Base-by-base conservation (phyloP, 2,797 vertebrate species). In the Euthynnus affinis region DNA sequence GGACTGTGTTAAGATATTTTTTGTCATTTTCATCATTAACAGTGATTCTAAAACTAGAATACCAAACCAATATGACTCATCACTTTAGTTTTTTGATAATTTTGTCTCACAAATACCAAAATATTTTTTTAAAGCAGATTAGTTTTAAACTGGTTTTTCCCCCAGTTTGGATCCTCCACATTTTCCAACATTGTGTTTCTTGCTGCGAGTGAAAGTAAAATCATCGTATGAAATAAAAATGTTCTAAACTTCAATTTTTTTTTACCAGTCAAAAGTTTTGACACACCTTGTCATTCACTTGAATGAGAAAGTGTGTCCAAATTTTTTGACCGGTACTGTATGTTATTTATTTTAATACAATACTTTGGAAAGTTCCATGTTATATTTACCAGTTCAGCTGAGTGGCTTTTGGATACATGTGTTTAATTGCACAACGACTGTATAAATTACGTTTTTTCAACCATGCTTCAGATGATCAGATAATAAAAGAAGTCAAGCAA, bases 401-500 rank as follows among this genome's bases (percentile, higher is more conserved):
- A 42, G 42, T 34, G n/a, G 34, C 15, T 74, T 15, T 66, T 65
- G n/a, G 44, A 53, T 20, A 56, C 9, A 32, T 40, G n/a, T n/a
- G 59, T 42, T 42, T 22, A n/a, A 61, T 44, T 32, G 18, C 56
- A 82, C 22, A 56, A 25, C 1, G 71, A 76, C 66, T 76, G 58
- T 69, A 23, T 12, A 32, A 29, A 34, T 27, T 63, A 23, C 59
- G 49, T 80, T 71, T 76, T 56, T 65, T 23, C 44, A 48, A 61
- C 62, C 27, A 20, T 66, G 37, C 55, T 48, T 42, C 40, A 25
- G 34, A 70, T 29, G 40, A 63, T 78, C 48, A 55, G 58, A 76
- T 42, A 79, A 82, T 74, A 74, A 80, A 81, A n/a, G 20, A 27
- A 70, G 53, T 71, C 8, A 62, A 65, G 23, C 18, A 8, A 70